Evolutionary conservation across 2,113 vertebrate species (phyloP).

Genomic region (Callocephalon fimbriatum): DNA sequence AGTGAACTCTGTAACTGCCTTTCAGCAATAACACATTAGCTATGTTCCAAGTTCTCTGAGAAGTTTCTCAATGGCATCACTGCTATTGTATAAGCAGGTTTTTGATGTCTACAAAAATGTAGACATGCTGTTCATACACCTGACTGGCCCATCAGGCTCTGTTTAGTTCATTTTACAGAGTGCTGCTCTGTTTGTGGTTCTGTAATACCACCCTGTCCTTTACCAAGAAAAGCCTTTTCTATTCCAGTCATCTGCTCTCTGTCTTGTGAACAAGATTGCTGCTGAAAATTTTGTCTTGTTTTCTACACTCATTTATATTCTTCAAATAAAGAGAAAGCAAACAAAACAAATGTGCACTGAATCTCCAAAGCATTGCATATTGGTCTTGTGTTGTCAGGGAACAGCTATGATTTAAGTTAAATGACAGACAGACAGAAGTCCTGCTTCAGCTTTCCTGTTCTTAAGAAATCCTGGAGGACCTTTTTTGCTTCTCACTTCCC

Average conservation of each 20-base stretch:
- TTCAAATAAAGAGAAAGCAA: constrained; percentile 2
- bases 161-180: background rate
- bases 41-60: background rate
- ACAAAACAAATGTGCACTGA: background rate
- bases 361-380: constrained; percentile 8
- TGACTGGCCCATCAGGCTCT: background rate
- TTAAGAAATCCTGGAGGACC: background rate
- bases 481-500: background rate
- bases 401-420: background rate
- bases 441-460: background rate
- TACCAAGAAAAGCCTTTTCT: background rate
- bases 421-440: background rate
- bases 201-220: background rate
- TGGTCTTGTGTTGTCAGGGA: background rate
- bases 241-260: background rate
- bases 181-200: background rate
- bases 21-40: background rate
- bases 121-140: background rate
- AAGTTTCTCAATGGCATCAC: background rate
- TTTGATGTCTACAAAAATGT: background rate
- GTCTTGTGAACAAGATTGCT: background rate
- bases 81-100: background rate
- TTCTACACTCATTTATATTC: background rate
- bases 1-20: background rate
- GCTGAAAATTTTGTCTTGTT: background rate